Percentiles rank a stretch among this genome's conserved stretches.
Evolutionary conservation across 1,140 invertebrate genomes (phyloP).

Genomic region (Zaprionus ghesquierei): DNA sequence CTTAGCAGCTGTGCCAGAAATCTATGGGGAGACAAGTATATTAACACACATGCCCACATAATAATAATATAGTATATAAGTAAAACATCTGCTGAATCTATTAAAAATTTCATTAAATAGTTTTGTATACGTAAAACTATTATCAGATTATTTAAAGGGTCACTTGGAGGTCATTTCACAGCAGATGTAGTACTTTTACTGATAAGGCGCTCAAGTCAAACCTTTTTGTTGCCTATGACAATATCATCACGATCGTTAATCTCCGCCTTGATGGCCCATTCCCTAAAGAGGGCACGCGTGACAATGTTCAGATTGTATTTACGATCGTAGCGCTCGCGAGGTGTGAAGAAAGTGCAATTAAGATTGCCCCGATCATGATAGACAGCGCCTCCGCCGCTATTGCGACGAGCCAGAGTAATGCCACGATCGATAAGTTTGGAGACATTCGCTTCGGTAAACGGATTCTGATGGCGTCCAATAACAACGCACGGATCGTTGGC

Average conservation of each 20-base stretch:
- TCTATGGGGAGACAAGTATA: constrained; percentile 72
- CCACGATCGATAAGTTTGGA: constrained; percentile 85
- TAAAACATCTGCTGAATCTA: background rate
- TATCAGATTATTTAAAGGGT: background rate
- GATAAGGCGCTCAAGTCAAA: constrained; percentile 42
- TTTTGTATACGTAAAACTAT: background rate
- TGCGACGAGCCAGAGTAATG: constrained; percentile 91
- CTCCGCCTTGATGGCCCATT: constrained; percentile 89
- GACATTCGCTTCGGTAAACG: constrained; percentile 95
- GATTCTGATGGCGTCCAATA: constrained; percentile 98
- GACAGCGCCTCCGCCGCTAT: constrained; percentile 98
- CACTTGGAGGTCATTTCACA: constrained; percentile 23
- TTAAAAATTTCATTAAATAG: background rate
- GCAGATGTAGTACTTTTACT: constrained; percentile 18
- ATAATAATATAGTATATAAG: background rate
- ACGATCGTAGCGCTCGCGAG: constrained; percentile 90
- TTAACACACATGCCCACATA: background rate
- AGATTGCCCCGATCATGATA: constrained; percentile 97
- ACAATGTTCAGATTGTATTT: constrained; percentile 94
- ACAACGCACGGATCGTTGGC: constrained; percentile 96
- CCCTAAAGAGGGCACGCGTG: constrained; percentile 89
- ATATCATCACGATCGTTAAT: constrained; percentile 93
- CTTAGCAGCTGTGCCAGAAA: constrained; percentile 96
- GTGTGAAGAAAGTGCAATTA: constrained; percentile 95
- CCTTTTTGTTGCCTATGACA: constrained; percentile 90